These are phyloP conservation scores for Cercopithecus mona DNA, from an alignment of 2,113 vertebrate species.

Conservation along the genomic window DNA sequence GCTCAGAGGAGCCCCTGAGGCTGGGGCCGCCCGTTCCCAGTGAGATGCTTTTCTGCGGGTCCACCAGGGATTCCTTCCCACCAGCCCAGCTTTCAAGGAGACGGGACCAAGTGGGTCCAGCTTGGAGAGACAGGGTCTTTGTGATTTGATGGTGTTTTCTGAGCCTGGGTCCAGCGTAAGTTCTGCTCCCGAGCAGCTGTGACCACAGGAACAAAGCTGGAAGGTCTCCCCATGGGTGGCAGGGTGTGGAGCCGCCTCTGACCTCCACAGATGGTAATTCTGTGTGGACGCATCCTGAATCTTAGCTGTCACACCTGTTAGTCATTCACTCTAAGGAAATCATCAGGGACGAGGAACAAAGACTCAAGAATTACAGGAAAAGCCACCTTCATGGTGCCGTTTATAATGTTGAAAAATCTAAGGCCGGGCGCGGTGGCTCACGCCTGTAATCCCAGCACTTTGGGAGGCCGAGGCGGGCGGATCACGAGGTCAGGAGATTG, in stretches of 20 bases:
- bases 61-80: not conserved
- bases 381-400: not conserved
- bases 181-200: too few species aligned
- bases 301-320: rapidly evolving
- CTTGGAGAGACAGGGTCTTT: not conserved
- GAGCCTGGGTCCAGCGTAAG: not conserved
- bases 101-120: not conserved
- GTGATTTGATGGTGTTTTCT: not conserved
- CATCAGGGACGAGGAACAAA: rapidly evolving
- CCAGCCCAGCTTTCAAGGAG: not conserved
- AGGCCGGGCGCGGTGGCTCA: too few species aligned
- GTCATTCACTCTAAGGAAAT: not conserved
- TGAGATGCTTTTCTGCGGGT: not conserved
- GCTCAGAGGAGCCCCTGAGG: too few species aligned
- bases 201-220: not conserved
- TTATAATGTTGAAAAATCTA: rapidly evolving
- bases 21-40: not conserved
- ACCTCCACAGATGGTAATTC: too few species aligned
- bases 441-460: too few species aligned
- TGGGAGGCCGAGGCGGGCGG: too few species aligned
- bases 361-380: not conserved
- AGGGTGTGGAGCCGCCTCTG: too few species aligned
- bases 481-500: too few species aligned
- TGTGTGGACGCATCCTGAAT: not conserved
- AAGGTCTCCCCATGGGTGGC: not conserved